These are phyloP conservation scores for Porites evermanni DNA, from an alignment of 92 coral and sea anemone genomes.

Conservation along the genomic window DNA sequence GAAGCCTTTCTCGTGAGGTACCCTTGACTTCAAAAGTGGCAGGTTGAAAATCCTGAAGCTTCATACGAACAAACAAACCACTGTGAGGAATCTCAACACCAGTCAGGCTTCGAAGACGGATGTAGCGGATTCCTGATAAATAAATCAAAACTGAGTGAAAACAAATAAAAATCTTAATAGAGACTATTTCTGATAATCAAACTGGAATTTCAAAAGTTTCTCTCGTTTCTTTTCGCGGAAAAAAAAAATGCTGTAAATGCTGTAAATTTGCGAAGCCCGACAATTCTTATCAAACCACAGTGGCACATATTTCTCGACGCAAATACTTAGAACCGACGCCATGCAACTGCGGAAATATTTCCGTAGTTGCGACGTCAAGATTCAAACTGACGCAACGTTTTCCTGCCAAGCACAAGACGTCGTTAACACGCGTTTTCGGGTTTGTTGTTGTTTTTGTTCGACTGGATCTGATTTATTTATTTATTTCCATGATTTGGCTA, in stretches of 20 bases:
- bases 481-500: neutral
- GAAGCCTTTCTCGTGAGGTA: constrained; percentile 86
- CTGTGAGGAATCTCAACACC: constrained; percentile 82
- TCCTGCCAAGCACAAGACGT: no score
- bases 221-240: no score
- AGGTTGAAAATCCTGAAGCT: constrained; percentile 81
- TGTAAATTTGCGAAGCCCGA: no score
- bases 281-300: no score
- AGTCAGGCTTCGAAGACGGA: constrained; percentile 81
- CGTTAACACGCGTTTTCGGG: neutral
- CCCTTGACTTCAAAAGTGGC: constrained; percentile 75
- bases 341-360: no score
- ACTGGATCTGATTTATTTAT: neutral
- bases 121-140: constrained; percentile 74
- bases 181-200: neutral
- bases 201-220: neutral
- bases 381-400: no score
- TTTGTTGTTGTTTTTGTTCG: neutral
- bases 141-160: neutral
- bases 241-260: no score
- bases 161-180: no score
- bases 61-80: constrained; percentile 85
- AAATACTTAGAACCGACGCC: no score
- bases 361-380: no score
- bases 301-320: no score